Evolutionary conservation across 2,888 invertebrate genomes (phyloP).

Genomic region (Boloria euphrosyne): DNA sequence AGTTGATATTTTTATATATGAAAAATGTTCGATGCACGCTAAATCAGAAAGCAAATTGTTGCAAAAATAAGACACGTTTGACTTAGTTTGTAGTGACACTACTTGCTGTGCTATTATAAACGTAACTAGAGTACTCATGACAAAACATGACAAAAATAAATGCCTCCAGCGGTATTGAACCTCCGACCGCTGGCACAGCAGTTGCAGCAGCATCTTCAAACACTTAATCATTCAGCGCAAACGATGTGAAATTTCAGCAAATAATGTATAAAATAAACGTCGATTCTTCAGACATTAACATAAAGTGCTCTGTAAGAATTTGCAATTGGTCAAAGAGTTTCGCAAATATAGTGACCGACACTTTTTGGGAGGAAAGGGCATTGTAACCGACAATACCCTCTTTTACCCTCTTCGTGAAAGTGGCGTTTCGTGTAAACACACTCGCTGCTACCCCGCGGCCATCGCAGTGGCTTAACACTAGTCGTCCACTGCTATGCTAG

Average conservation of each 20-base stretch:
- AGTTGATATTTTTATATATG: too few species aligned
- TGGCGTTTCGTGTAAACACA: conserved; percentile 56
- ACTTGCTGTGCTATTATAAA: too few species aligned
- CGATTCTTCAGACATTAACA: background rate
- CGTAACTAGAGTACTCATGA: too few species aligned
- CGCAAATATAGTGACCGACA: conserved; percentile 27
- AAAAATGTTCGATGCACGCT: too few species aligned
- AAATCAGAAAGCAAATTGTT: background rate
- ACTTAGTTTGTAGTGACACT: too few species aligned
- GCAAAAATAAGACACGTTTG: too few species aligned
- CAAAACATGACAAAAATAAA: too few species aligned
- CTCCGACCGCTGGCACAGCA: too few species aligned
- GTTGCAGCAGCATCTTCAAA: too few species aligned
- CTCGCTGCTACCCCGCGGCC: conserved; percentile 48
- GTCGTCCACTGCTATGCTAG: background rate
- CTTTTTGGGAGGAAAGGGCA: conserved; percentile 27
- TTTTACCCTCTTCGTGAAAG: conserved; percentile 42
- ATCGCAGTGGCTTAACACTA: conserved; percentile 46
- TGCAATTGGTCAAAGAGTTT: conserved; percentile 13
- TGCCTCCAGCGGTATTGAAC: too few species aligned
- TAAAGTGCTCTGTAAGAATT: conserved; percentile 5
- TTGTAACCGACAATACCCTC: conserved; percentile 27
- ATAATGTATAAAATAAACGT: background rate
- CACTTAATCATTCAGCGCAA: too few species aligned
- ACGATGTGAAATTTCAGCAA: background rate